Percentiles rank a stretch among this genome's conserved stretches.
Evolutionary conservation across 2,797 vertebrate species (phyloP).

Genomic region (Micropoecilia bifurca): DNA sequence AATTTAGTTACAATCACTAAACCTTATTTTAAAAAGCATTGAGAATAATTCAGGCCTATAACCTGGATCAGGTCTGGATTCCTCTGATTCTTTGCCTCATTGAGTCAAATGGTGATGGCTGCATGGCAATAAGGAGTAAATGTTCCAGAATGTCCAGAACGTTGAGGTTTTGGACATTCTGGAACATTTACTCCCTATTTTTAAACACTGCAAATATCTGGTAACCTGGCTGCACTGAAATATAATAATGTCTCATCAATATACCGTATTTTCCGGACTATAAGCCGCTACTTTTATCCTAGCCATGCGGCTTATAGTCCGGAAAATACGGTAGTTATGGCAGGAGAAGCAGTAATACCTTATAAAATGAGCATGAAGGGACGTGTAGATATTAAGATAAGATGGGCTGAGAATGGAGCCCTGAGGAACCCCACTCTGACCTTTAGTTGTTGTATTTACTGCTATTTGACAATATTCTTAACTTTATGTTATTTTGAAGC

Average conservation of each 20-base stretch:
- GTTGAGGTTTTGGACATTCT: neutral
- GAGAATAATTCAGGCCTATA: neutral
- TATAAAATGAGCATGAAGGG: neutral
- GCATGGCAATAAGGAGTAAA: no score
- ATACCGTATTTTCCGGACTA: no score
- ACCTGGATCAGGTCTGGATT: neutral
- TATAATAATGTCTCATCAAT: neutral
- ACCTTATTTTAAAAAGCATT: neutral
- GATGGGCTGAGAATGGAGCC: neutral
- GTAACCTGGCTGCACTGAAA: neutral
- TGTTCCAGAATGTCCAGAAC: no score
- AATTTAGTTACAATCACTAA: neutral
- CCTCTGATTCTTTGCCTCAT: neutral
- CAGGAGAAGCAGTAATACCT: neutral
- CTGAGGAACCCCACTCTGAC: neutral
- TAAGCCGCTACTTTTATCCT: no score
- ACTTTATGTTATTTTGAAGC: neutral
- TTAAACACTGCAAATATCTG: neutral
- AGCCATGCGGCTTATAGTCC: no score
- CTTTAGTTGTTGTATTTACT: neutral
- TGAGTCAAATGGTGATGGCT: no score
- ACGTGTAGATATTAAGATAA: neutral
- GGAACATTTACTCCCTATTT: neutral
- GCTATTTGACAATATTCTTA: neutral
- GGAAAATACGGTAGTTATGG: neutral